Base-by-base conservation (phyloP, 2,888 invertebrate species). In the Papilio elwesi region DNA sequence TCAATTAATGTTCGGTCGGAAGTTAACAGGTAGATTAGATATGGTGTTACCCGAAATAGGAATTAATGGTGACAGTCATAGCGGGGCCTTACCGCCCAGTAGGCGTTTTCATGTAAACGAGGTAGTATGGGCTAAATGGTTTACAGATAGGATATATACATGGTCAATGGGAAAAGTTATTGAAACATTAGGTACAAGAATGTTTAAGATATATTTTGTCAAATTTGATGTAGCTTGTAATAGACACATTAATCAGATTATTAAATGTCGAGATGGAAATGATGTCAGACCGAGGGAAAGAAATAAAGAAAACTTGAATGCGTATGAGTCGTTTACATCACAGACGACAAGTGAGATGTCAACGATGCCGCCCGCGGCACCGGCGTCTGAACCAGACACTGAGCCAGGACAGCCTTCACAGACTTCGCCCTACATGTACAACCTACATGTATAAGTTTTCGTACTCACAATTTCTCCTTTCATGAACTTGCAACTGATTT, bases 71-170 rank as follows among this genome's bases (percentile, higher is more conserved):
- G 16, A 59, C 13, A 38, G n/a, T 13, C 11, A 12, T n/a, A 62
- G 15, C 38, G 12, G 8, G 38, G 0, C 38, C 59, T 62, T 62
- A 43, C 59, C 59, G 59, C 59, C 59, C 13, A 62, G 59, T 62
- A 62, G 59, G 38, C 15, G 59, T 43, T 43, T 62, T 16, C 43
- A n/a, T 59, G n/a, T 59, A 59, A 59, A 59, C n/a, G n/a, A 59
- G n/a, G 43, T 59, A 38, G 38, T 59, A 59, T 59, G 59, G 59
- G 59, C 59, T n/a, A 59, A 59, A 16, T 59, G 43, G 38, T 59
- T 59, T 59, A 59, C 55, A 16, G 55, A 26, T 12, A 55, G 55
- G 26, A 55, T 11, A 26, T 55, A 55, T 55, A 55, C 5, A 11
- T 55, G 55, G 55, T 26, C 16, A 55, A 26, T 26, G 11, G 55